phyloP scores from a whole-genome alignment of 30 jellyfish, hydroid and myxozoan genomes.

The Hydractinia symbiolongicarpus region DNA sequence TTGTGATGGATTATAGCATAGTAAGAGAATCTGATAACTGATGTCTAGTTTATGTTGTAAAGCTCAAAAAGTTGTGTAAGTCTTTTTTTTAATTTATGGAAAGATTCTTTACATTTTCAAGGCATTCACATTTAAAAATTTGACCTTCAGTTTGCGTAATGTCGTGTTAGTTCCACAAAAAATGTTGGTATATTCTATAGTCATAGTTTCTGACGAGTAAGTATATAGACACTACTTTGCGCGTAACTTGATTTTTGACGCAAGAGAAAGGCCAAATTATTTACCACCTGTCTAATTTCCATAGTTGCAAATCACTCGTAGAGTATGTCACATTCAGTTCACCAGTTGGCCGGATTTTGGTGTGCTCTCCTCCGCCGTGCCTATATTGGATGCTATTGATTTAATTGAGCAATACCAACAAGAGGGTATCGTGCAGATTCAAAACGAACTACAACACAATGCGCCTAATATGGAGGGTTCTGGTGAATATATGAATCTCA shows the following conservation, averaged over 20 bases:
- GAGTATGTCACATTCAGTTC: constrained; percentile 65
- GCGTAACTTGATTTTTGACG: constrained; percentile 6
- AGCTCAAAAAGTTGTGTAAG: too few relatives aligned
- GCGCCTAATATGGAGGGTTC: constrained; percentile 17
- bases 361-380: constrained; percentile 69
- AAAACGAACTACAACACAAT: not conserved
- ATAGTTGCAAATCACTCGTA: constrained; percentile 2
- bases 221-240: too few relatives aligned
- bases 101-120: too few relatives aligned
- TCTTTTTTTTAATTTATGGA: too few relatives aligned
- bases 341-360: constrained; percentile 93
- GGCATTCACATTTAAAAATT: too few relatives aligned
- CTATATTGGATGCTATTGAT: constrained; percentile 40
- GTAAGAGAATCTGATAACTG: too few relatives aligned
- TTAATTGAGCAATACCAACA: constrained; percentile 22
- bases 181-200: too few relatives aligned
- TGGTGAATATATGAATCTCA: constrained; percentile 21
- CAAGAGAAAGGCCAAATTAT: not conserved
- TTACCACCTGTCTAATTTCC: not conserved
- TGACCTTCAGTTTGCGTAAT: too few relatives aligned
- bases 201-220: too few relatives aligned
- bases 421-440: constrained; percentile 14
- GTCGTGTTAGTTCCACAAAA: too few relatives aligned
- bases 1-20: too few relatives aligned
- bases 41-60: too few relatives aligned